A percentile compares a stretch with the other conserved stretches of the same genome.
phyloP scores from a whole-genome alignment of 2,888 invertebrate species.

The Sphaerophoria rueppellii region DNA sequence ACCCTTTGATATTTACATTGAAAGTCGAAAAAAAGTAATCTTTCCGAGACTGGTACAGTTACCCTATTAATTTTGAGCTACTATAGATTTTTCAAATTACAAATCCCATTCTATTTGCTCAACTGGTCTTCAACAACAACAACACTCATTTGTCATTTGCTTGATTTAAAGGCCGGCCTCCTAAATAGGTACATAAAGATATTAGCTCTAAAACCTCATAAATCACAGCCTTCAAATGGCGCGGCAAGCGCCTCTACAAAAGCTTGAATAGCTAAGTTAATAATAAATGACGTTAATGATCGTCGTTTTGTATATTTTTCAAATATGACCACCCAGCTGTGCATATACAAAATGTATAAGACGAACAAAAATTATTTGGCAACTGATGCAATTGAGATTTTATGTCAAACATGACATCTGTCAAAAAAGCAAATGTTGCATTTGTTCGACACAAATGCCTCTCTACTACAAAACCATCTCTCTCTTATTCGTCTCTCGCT shows the following conservation, averaged over 20 bases:
- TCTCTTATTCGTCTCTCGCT: not conserved
- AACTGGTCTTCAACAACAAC: not conserved
- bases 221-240: not conserved
- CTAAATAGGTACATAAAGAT: not conserved
- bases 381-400: not conserved
- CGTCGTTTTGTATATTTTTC: not conserved
- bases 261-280: no score
- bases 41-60: no score
- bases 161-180: not conserved
- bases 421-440: conserved; percentile 6
- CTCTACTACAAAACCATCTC: not conserved
- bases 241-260: not conserved
- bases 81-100: no score
- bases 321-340: not conserved
- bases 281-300: no score
- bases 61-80: no score
- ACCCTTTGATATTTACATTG: no score
- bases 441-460: not conserved
- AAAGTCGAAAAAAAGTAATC: no score
- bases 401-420: conserved; percentile 29
- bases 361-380: conserved; percentile 3
- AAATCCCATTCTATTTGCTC: no score
- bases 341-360: not conserved
- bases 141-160: not conserved
- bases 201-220: conserved; percentile 4